These are phyloP conservation scores for Cremastobaeus sp. DNA, from an alignment of 2,888 invertebrate genomes.

Conservation along the genomic window DNA sequence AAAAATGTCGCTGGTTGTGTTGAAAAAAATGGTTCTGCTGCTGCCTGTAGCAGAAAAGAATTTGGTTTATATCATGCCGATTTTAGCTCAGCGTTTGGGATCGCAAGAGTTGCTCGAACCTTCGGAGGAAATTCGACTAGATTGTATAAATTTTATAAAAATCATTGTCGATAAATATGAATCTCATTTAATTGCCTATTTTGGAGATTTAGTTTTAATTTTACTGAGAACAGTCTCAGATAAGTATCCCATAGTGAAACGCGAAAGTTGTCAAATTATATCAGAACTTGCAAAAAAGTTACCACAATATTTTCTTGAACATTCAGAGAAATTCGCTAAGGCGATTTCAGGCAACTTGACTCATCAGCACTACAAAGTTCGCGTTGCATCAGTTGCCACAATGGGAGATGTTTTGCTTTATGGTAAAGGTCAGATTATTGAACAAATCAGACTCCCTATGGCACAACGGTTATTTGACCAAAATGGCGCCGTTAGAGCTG, in stretches of 20 bases:
- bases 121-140: constrained; percentile 90
- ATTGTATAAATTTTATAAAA: constrained; percentile 83
- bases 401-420: constrained; percentile 84
- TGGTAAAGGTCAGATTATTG: constrained; percentile 85
- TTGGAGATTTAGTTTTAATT: constrained; percentile 88
- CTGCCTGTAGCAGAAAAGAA: constrained; percentile 85
- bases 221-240: constrained; percentile 86
- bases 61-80: constrained; percentile 86
- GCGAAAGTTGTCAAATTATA: constrained; percentile 86
- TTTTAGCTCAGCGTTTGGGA: constrained; percentile 87
- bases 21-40: constrained; percentile 80
- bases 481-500: constrained; percentile 85
- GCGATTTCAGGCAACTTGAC: constrained; percentile 86
- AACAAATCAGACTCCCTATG: constrained; percentile 87
- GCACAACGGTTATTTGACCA: constrained; percentile 93
- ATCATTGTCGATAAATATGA: constrained; percentile 83
- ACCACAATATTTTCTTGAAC: constrained; percentile 86
- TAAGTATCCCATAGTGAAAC: constrained; percentile 89
- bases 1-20: constrained; percentile 81
- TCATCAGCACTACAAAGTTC: constrained; percentile 90
- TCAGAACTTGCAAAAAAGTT: constrained; percentile 82
- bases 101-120: constrained; percentile 85
- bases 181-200: constrained; percentile 82
- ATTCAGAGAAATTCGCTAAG: constrained; percentile 85
- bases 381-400: constrained; percentile 86